Conservation (phyloP, 2,888 invertebrate species). For the Drosophila lutescens region DNA sequence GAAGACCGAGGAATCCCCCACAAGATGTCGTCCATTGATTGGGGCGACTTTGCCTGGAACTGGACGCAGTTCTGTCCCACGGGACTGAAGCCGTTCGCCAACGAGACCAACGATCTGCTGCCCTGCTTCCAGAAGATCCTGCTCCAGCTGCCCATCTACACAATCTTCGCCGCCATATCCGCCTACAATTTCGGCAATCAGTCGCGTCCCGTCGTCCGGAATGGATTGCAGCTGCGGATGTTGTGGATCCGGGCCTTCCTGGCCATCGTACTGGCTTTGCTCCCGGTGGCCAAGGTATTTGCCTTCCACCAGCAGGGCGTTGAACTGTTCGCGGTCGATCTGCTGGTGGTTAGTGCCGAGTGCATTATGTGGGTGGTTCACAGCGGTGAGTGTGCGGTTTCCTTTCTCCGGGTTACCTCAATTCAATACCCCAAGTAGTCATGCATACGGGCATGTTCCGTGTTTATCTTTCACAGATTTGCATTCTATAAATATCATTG, state of each 20-base stretch:
- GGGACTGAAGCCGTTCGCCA: conserved; percentile 89
- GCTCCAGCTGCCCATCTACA: conserved; percentile 90
- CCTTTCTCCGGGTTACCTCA: background rate
- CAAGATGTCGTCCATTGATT: conserved; percentile 55
- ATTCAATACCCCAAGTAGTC: background rate
- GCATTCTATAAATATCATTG: background rate
- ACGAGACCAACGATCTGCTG: conserved; percentile 90
- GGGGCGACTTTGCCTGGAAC: conserved; percentile 85
- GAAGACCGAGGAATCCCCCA: conserved; percentile 12
- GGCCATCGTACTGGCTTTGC: conserved; percentile 87
- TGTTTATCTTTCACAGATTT: conserved; percentile 1
- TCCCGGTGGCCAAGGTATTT: conserved; percentile 89
- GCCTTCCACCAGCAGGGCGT: conserved; percentile 86
- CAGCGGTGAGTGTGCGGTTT: conserved; percentile 86
- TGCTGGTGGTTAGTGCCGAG: conserved; percentile 89
- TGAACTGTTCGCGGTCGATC: conserved; percentile 88
- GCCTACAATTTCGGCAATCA: conserved; percentile 92
- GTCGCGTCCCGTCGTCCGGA: conserved; percentile 85
- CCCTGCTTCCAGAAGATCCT: conserved; percentile 94
- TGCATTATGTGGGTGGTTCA: conserved; percentile 93
- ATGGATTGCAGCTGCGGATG: conserved; percentile 87
- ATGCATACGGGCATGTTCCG: background rate
- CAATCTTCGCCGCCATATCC: conserved; percentile 90
- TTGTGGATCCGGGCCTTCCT: conserved; percentile 88
- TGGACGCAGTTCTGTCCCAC: conserved; percentile 91